Conservation (phyloP, 2,113 vertebrate species). For the Nerophis ophidion region DNA sequence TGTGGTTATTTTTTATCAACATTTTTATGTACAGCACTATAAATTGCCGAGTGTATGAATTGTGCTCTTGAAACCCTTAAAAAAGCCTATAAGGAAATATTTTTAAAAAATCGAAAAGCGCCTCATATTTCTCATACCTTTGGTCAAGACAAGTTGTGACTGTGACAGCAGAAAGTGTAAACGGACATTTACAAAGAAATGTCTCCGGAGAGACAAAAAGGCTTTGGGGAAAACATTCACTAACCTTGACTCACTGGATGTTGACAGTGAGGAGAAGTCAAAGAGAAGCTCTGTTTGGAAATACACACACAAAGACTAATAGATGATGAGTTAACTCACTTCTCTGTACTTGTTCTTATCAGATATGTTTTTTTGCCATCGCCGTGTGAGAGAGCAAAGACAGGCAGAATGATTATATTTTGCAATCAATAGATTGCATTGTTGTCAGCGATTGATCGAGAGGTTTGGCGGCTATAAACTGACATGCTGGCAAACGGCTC, state of each 20-base stretch:
- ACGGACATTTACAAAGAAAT: not conserved
- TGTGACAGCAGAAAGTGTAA: not conserved
- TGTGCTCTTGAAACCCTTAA: not conserved
- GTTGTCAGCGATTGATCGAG: constrained; percentile 51
- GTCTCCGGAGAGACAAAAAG: constrained; percentile 13
- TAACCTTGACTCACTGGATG: constrained; percentile 54
- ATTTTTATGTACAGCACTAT: too few relatives aligned
- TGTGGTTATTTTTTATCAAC: too few relatives aligned
- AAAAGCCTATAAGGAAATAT: not conserved
- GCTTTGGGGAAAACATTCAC: constrained; percentile 28
- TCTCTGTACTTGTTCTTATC: constrained; percentile 49
- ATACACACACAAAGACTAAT: constrained; percentile 41
- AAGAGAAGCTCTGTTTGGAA: constrained; percentile 39
- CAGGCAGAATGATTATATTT: constrained; percentile 30
- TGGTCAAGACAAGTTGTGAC: not conserved
- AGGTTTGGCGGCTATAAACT: constrained; percentile 26
- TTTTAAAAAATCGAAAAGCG: not conserved
- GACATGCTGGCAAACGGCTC: constrained; percentile 37
- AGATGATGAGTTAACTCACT: constrained; percentile 57
- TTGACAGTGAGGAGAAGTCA: constrained; percentile 54
- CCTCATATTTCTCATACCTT: not conserved
- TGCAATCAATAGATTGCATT: constrained; percentile 45
- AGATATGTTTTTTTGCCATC: constrained; percentile 29
- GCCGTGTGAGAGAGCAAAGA: constrained; percentile 31
- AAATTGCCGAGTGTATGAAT: too few relatives aligned